Evolutionary conservation across 2,113 vertebrate species (phyloP), one percentile per base, ranked within the genome.

Genomic region (Bos javanicus): DNA sequence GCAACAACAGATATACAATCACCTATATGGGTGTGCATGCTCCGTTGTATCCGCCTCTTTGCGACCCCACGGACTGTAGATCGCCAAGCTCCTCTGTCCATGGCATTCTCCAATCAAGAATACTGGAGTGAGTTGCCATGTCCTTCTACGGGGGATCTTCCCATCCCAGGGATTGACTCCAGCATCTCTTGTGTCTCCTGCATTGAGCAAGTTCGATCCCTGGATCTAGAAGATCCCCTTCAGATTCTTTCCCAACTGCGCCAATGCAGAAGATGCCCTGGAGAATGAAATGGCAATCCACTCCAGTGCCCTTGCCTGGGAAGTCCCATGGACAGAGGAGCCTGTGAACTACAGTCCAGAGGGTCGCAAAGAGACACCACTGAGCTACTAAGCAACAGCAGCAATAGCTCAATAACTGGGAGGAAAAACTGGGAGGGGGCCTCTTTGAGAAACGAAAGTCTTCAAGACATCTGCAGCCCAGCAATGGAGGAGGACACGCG

Each of bases 31-130:
- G 71, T 76, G 71, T 14, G 36, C 12, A 7, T 2, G 11, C 71
- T 76, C 36, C 43, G 36, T 6, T 26, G 23, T 14, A 12, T 12
- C 67, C 2, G 5, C n/a, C 67, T 39, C 10, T 71, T 71, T 39
- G 19, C 2, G 0, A 71, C n/a, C n/a, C 19, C 10, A 6, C 3
- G 67, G 19, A 6, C n/a, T 39, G 19, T 23, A 36, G n/a, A 23
- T 36, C 19, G 12, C 19, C 5, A 3, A 10, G n/a, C 67, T 71
- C 19, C 10, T 23, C 67, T 71, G 67, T 71, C 67, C n/a, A 39
- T 23, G 10, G 67, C 2, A 12, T 39, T 71, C 67, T 71, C n/a
- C n/a, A 71, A 3, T 1, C n/a, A 71, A 39, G 67, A 71, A 23
- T 12, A 71, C 67, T 2, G 0, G n/a, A 23, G 67, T 1, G n/a